Percentiles rank a stretch among this genome's conserved stretches.
phyloP scores from a whole-genome alignment of 2,888 invertebrate species.

The Perizoma flavofasciatum region DNA sequence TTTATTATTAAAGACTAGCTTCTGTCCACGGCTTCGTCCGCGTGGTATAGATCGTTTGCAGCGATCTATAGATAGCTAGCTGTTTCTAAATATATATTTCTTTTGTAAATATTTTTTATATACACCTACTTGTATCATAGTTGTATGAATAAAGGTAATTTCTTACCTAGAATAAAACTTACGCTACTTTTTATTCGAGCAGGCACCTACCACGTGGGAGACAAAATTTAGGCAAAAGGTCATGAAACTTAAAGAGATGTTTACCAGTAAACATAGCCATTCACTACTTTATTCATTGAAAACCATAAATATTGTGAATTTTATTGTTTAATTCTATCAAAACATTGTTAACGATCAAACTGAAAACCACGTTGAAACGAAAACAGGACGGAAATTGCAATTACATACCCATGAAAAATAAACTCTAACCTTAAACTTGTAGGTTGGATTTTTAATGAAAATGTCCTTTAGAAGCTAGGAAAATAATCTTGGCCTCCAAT shows the following conservation, averaged over 20 bases:
- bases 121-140: too few relatives aligned
- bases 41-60: too few relatives aligned
- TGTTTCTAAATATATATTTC: too few relatives aligned
- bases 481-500: conserved; percentile 50
- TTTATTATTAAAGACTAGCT: too few relatives aligned
- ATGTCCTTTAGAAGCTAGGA: conserved; percentile 26
- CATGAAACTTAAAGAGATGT: neutral
- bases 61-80: too few relatives aligned
- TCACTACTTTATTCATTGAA: conserved; percentile 4
- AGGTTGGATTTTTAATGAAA: conserved; percentile 21
- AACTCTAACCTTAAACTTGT: conserved; percentile 18
- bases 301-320: conserved; percentile 16
- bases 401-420: conserved; percentile 12
- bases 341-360: neutral
- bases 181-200: too few relatives aligned
- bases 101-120: too few relatives aligned
- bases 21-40: too few relatives aligned
- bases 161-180: too few relatives aligned
- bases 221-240: too few relatives aligned
- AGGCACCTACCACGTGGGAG: too few relatives aligned
- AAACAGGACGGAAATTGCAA: conserved; percentile 17
- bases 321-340: conserved; percentile 14
- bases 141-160: too few relatives aligned
- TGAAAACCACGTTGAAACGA: conserved; percentile 17
- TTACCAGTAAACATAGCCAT: neutral